Evolutionary conservation across 1,140 invertebrate species (phyloP), one percentile per base, ranked within the genome.

Genomic region (Bombus superbus): DNA sequence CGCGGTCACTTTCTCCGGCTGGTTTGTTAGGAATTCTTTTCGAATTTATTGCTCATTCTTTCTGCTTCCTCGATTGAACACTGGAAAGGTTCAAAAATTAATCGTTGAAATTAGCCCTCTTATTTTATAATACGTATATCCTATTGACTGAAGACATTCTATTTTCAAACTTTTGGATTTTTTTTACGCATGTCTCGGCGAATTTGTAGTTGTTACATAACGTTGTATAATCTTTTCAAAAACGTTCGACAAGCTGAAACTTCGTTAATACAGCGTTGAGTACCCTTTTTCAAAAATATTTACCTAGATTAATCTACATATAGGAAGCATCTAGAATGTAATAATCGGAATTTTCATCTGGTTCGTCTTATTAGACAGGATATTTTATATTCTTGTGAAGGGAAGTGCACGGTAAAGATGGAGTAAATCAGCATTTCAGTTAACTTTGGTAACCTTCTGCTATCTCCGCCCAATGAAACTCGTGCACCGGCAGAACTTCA

Each of bases 391-490:
- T 53, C 66, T 72, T 32, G 38, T 8, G 57, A 71, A 18, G 6
- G 35, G 1, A 74, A 15, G 35, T 6, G 53, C 53, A 15, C 25
- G 25, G n/a, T 40, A 87, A 88, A 85, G 82, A 82, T 83, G 76
- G 76, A 86, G 84, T 86, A 78, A 86, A 86, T 75, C 85, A 80
- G 77, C 86, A 86, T 88, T 90, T 88, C 79, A 35, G 47, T 83
- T 64, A 75, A 72, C 80, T 44, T n/a, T 47, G 84, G 28, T 47
- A 83, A 86, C 64, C 85, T 75, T 81, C 64, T 77, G 35, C 57
- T 62, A 89, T 88, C 82, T 85, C 71, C 86, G 47, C 13, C 71
- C 84, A 81, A 75, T 85, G 78, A 73, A 59, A 77, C 42, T 68
- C 40, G 68, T 81, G 69, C 74, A 83, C 59, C 85, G 64, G 38